Conservation (phyloP, 2,797 vertebrate genomes). For the Nasua narica region DNA sequence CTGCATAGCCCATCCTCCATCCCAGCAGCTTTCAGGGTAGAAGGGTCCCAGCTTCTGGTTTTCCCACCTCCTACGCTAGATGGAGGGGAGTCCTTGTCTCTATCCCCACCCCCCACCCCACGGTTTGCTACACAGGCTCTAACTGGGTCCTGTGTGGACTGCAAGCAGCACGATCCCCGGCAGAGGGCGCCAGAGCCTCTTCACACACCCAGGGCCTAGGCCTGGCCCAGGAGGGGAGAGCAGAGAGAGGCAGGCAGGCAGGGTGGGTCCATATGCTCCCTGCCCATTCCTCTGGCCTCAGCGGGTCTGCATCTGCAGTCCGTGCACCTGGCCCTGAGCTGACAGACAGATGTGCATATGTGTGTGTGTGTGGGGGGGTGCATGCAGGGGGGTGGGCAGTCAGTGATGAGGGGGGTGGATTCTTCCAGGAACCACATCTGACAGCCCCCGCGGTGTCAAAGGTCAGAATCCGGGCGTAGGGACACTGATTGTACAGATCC, state of each 20-base stretch:
- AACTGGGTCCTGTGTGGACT: neutral
- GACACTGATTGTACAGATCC: neutral
- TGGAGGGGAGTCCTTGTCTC: neutral
- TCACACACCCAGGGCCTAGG: neutral
- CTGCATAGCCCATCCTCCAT: neutral
- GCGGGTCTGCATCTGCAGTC: too few relatives aligned
- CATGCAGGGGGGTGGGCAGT: too few relatives aligned
- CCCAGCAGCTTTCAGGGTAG: neutral
- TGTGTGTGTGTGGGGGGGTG: neutral
- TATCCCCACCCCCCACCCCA: neutral
- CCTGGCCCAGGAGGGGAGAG: too few relatives aligned
- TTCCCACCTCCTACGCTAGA: neutral
- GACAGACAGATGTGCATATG: neutral
- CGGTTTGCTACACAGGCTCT: neutral
- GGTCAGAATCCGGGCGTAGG: neutral
- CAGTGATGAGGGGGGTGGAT: too few relatives aligned
- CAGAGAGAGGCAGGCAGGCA: neutral
- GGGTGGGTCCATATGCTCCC: neutral
- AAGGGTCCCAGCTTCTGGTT: neutral
- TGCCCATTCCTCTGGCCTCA: neutral
- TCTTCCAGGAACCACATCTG: neutral
- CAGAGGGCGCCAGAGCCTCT: conserved; percentile 66
- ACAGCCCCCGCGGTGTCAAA: neutral
- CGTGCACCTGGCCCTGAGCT: neutral
- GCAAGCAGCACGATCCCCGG: neutral